A percentile compares a stretch with the other conserved stretches of the same genome.
Evolutionary conservation across 2,888 invertebrate species (phyloP).

Genomic region (Lasioglossum malachurum): DNA sequence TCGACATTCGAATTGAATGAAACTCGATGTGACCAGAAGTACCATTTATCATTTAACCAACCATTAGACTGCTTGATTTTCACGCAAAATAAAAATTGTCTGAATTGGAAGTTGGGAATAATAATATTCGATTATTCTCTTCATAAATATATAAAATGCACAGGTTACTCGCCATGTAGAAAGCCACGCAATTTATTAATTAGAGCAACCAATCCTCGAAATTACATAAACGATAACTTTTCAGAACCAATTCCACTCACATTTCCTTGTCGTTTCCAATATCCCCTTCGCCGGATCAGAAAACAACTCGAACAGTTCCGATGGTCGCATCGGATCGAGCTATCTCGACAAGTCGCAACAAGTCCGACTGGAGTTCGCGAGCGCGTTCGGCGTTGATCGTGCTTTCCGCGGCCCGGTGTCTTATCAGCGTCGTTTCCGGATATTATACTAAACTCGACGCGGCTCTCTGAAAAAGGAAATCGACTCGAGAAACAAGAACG

Average conservation of each 20-base stretch:
- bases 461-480: neutral
- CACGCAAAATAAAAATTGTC: too few relatives aligned
- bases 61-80: too few relatives aligned
- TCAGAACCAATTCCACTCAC: neutral
- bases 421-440: neutral
- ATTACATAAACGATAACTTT: neutral
- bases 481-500: conserved; percentile 6
- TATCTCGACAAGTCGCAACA: neutral
- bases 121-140: too few relatives aligned
- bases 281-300: neutral
- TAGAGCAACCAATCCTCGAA: neutral
- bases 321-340: neutral
- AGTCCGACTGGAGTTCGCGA: neutral
- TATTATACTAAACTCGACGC: neutral
- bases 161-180: too few relatives aligned
- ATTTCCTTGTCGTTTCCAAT: neutral
- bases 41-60: neutral
- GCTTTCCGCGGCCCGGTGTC: neutral
- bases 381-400: neutral
- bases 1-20: neutral
- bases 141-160: too few relatives aligned
- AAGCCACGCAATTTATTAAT: neutral
- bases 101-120: too few relatives aligned
- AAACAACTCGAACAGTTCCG: neutral
- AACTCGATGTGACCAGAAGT: neutral